These are phyloP conservation scores for Drosophila auraria DNA, from an alignment of 1,140 invertebrate species.

Conservation along the genomic window DNA sequence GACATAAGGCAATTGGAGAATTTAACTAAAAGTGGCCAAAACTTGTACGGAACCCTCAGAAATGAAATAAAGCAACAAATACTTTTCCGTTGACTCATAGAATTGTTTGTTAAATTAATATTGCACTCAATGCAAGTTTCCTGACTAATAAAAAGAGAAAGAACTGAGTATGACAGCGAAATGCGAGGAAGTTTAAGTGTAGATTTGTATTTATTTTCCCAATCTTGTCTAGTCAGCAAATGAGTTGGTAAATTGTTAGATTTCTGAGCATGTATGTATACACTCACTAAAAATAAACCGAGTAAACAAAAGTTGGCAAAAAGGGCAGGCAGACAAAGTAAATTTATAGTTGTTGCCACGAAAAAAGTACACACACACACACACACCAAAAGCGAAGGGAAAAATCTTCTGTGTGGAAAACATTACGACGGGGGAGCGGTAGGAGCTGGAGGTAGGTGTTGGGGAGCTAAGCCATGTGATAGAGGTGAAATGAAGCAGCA, in stretches of 20 bases:
- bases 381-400: constrained; percentile 24
- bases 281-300: constrained; percentile 58
- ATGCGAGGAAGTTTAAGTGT: constrained; percentile 36
- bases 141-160: neutral
- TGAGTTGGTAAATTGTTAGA: constrained; percentile 44
- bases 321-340: constrained; percentile 51
- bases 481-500: constrained; percentile 58
- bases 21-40: constrained; percentile 9
- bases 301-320: constrained; percentile 61
- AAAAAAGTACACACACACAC: constrained; percentile 1
- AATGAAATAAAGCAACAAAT: constrained; percentile 5
- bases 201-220: constrained; percentile 23
- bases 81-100: constrained; percentile 18
- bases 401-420: constrained; percentile 31
- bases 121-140: constrained; percentile 24
- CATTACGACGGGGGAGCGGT: constrained; percentile 11
- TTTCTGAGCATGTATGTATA: constrained; percentile 19
- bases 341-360: constrained; percentile 38
- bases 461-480: constrained; percentile 23
- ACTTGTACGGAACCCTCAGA: neutral
- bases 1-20: constrained; percentile 7
- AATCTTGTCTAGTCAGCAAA: constrained; percentile 64
- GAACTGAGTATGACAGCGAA: constrained; percentile 38
- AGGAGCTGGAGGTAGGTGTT: neutral
- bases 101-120: constrained; percentile 18